Base-by-base conservation (phyloP, 2,888 invertebrate species). In the Agrypnus murinus region DNA sequence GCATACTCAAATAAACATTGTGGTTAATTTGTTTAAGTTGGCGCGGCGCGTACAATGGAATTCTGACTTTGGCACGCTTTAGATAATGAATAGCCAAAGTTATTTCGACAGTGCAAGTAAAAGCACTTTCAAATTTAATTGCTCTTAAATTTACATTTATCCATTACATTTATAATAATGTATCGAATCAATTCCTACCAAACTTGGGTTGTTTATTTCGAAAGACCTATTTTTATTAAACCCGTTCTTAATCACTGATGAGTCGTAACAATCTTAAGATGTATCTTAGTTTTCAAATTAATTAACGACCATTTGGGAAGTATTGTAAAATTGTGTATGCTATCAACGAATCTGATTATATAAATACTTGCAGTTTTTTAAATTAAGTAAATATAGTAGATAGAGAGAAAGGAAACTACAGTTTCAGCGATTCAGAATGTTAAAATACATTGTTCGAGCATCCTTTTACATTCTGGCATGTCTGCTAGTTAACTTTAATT, bases 401-500 rank as follows among this genome's bases (percentile, higher is more conserved):
- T 62, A 17, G 48, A 25, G 62, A 64, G 32, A 31, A 53, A 64
- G 64, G 64, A 64, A 64, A 64, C 53, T 17, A 64, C 38, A 38
- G 19, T 64, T 50, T 53, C 64, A 38, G 36, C 36, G 36, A 36
- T 55, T 55, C 36, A 36, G 55, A 25, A 58, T 6, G 58, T 40
- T 36, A 58, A 58, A 43, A 58, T 36, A 19, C 58, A 31, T 43
- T 57, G 65, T 45, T 40, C 43, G 45, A 65, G 55, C 64, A 65
- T 65, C 65, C 58, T 57, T 53, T 69, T 69, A 65, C 59, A 65
- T 50, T 63, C 46, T 64, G 63, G 69, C 73, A 72, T 75, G 74
- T 72, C 64, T 67, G 59, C 69, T 65, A 75, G 71, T 77, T 77
- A 76, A 77, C 68, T 70, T 77, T 76, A 77, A 77, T 78, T 75